Evolutionary conservation across 2,113 vertebrate genomes (phyloP), one percentile per base, ranked within the genome.

Genomic region (Microtus pennsylvanicus): DNA sequence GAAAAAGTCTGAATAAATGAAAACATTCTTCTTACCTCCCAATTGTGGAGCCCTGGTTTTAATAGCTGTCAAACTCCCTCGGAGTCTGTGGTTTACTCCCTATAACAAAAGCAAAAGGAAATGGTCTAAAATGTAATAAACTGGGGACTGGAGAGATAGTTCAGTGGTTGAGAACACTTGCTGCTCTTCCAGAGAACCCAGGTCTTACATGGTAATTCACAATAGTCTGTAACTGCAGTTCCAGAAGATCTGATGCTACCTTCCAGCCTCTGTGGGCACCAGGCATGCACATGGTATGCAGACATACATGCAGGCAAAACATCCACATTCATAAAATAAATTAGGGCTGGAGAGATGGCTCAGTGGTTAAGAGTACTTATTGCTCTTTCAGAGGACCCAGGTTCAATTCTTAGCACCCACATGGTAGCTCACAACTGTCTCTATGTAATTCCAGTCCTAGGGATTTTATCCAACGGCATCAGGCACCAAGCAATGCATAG

Each of bases 31-130:
- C 95, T 98, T 97, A 99, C 99, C 99, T 99, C 99, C 99, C 69
- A 99, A 97, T 14, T 99, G 99, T 42, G 99, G 99, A 21, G 99
- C 99, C 98, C 99, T 99, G 85, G 99, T 99, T 97, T 98, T 99
- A 96, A 99, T 98, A 45, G 99, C 99, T 2, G 99, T 99, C 98
- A 99, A 88, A 89, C 99, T 99, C 2, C 99, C 99, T 86, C 97
- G 98, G 94, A 99, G 98, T 88, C 99, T 98, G 98, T 99, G 99
- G 97, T 98, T 99, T 89, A 99, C 99, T 21, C 99, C 99, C 99
- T 99, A 33, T 2, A 61, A 93, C 35, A 6, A 69, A 78, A 63
- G 67, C 52, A n/a, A 97, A 78, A 88, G 33, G 19, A 5, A 30
- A 61, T 3, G 82, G 45, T 58, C 82, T 89, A 72, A 90, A 88